A percentile compares a stretch with the other conserved stretches of the same genome.
phyloP scores from a whole-genome alignment of 2,888 invertebrate species.

The Dryobotodes eremita region DNA sequence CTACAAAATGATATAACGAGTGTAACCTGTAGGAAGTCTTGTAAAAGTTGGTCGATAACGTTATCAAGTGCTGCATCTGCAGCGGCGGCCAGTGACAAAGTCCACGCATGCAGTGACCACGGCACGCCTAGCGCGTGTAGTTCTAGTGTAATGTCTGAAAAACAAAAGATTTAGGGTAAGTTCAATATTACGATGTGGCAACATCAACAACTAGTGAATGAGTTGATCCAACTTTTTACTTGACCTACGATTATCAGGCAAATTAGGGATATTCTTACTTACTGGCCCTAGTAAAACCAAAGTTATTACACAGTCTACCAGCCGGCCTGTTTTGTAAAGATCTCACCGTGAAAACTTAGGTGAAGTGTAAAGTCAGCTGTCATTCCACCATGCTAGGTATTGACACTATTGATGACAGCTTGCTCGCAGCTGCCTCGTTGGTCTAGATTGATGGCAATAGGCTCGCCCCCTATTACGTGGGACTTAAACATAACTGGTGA shows the following conservation, averaged over 20 bases:
- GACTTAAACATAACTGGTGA: too few species aligned
- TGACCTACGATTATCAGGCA: not conserved
- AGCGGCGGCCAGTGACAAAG: constrained; percentile 96
- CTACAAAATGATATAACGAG: not conserved
- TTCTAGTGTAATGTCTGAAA: constrained; percentile 96
- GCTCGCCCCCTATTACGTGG: too few species aligned
- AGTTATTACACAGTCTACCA: not conserved
- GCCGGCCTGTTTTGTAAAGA: not conserved
- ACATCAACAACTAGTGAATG: not conserved
- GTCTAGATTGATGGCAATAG: too few species aligned
- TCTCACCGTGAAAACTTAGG: not conserved
- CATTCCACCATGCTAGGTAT: not conserved
- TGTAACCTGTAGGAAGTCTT: constrained; percentile 95
- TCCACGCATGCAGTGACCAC: constrained; percentile 98
- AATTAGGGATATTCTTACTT: not conserved
- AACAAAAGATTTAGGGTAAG: not conserved
- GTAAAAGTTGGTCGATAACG: constrained; percentile 96
- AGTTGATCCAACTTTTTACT: not conserved
- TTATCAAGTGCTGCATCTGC: constrained; percentile 96
- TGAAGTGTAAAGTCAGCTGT: not conserved
- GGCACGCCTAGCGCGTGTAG: constrained; percentile 96
- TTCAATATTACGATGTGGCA: not conserved
- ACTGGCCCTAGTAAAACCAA: too few species aligned
- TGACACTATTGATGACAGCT: not conserved
- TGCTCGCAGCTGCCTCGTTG: too few species aligned